Evolutionary conservation across 2,797 vertebrate genomes (phyloP).

Genomic region (Cheirogaleus major): DNA sequence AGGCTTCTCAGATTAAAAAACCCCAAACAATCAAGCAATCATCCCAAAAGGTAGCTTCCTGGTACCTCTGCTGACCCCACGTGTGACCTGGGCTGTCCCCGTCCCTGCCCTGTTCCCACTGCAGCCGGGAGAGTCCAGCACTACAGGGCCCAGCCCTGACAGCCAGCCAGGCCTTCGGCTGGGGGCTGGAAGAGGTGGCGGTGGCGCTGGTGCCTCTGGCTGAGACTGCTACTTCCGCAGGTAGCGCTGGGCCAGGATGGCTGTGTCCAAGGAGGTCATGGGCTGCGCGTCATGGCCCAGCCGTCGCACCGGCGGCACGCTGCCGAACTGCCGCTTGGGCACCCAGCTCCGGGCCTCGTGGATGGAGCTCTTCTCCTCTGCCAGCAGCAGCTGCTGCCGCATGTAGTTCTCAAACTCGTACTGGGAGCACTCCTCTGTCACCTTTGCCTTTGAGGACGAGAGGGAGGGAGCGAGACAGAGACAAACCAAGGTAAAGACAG

Average conservation of each 20-base stretch:
- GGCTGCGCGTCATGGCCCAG: slow-evolving; percentile 97
- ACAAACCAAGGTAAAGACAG: neutral
- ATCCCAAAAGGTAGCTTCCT: slow-evolving; percentile 84
- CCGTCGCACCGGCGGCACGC: slow-evolving; percentile 94
- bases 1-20: slow-evolving; percentile 84
- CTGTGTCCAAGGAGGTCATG: slow-evolving; percentile 96
- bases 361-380: slow-evolving; percentile 98
- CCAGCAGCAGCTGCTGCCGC: slow-evolving; percentile 98
- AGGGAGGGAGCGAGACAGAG: neutral
- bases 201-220: slow-evolving; percentile 68
- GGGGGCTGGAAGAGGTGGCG: slow-evolving; percentile 56
- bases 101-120: neutral
- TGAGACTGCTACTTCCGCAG: slow-evolving; percentile 91
- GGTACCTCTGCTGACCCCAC: slow-evolving; percentile 82
- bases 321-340: slow-evolving; percentile 95
- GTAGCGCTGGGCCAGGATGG: slow-evolving; percentile 97
- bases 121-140: slow-evolving; percentile 25
- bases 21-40: slow-evolving; percentile 77
- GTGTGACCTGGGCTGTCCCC: slow-evolving; percentile 65
- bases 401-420: slow-evolving; percentile 99
- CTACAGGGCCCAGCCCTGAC: slow-evolving; percentile 77
- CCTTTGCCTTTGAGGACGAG: slow-evolving; percentile 89
- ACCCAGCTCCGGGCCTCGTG: slow-evolving; percentile 96
- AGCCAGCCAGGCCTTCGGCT: slow-evolving; percentile 68
- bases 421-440: slow-evolving; percentile 97